Conservation (phyloP, 1,140 invertebrate species). For the Zaprionus ghesquierei region DNA sequence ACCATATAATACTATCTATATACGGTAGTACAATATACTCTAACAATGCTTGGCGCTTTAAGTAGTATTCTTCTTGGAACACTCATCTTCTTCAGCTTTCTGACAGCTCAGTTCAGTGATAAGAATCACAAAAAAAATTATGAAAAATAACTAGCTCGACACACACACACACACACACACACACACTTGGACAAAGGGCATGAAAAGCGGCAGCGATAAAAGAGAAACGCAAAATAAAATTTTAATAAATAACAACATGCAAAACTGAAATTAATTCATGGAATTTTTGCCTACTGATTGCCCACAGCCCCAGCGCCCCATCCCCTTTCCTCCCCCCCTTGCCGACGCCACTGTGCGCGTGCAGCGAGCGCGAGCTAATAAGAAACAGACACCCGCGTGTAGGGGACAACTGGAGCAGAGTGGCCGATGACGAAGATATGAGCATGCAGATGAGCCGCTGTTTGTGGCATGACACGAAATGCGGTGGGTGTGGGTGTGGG, state of each 20-base stretch:
- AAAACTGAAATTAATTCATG: conserved; percentile 82
- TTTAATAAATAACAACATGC: conserved; percentile 82
- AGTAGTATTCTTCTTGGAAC: background rate
- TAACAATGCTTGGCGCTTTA: background rate
- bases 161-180: conserved; percentile 1
- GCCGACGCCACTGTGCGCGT: conserved; percentile 21
- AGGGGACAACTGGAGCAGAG: conserved; percentile 54
- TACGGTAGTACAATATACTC: background rate
- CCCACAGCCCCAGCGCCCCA: conserved; percentile 15
- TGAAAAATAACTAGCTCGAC: conserved; percentile 42
- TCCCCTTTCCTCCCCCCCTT: background rate
- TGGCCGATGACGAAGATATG: conserved; percentile 67
- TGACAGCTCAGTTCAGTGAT: conserved; percentile 29
- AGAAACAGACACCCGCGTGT: conserved; percentile 76
- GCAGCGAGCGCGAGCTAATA: conserved; percentile 58
- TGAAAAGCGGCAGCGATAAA: conserved; percentile 64
- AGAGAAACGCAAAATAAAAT: conserved; percentile 67
- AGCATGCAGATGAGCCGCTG: conserved; percentile 69
- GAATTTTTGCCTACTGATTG: conserved; percentile 65
- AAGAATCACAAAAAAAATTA: conserved; percentile 47
- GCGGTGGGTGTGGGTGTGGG: conserved; percentile 7
- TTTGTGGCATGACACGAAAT: conserved; percentile 51
- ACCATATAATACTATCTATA: background rate
- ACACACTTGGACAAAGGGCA: background rate
- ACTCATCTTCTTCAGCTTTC: background rate